Percentiles rank a stretch among this genome's conserved stretches.
These are phyloP conservation scores for Pterocles orientalis DNA, from an alignment of 2,113 vertebrate species.

Conservation along the genomic window DNA sequence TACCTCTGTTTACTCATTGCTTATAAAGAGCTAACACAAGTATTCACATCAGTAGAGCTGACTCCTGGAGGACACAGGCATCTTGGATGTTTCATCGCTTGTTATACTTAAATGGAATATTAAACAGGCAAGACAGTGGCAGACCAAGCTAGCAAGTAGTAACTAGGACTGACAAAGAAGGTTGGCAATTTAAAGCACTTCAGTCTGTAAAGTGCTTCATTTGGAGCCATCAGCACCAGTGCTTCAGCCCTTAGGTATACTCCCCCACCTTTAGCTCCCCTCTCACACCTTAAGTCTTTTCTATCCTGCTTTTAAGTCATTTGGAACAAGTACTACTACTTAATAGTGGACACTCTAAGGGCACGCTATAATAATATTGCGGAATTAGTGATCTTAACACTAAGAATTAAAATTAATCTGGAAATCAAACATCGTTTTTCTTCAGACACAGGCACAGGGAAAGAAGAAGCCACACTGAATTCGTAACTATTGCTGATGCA, in stretches of 20 bases:
- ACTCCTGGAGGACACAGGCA: background rate
- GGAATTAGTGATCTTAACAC: background rate
- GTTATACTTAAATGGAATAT: constrained; percentile 53
- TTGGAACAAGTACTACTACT: background rate
- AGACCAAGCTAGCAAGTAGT: background rate
- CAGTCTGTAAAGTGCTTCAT: background rate
- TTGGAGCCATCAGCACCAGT: background rate
- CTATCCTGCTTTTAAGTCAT: background rate
- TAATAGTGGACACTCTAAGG: background rate
- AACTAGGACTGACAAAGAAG: background rate
- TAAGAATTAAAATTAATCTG: background rate
- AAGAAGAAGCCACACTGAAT: background rate
- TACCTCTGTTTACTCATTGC: background rate
- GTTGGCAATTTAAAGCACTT: background rate
- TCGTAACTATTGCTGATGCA: background rate
- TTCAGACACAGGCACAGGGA: background rate
- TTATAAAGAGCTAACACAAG: constrained; percentile 31
- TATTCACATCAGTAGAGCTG: background rate
- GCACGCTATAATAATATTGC: background rate
- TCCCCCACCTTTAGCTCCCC: background rate
- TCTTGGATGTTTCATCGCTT: constrained; percentile 40
- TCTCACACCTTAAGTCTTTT: background rate
- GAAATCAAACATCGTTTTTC: background rate
- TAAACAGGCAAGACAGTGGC: constrained; percentile 44
- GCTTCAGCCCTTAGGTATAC: background rate